Evolutionary conservation across 2,888 invertebrate genomes (phyloP).

Genomic region (Dorcus parallelipipedus): DNA sequence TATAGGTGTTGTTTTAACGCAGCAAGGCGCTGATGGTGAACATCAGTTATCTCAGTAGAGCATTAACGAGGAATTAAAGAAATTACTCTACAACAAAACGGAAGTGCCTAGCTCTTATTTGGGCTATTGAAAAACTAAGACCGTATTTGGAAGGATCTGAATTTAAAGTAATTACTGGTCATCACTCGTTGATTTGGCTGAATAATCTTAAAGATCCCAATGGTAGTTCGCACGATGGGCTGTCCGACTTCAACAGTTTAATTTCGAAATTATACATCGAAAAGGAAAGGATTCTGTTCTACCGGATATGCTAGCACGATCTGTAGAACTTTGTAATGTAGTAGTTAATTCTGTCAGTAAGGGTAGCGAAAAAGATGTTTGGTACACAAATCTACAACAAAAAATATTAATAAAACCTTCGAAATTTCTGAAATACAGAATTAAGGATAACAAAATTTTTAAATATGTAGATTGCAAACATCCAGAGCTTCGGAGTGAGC

Average conservation of each 20-base stretch:
- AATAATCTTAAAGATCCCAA: no score
- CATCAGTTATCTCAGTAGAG: slow-evolving; percentile 15
- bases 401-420: background rate
- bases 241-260: slow-evolving; percentile 23
- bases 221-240: slow-evolving; percentile 28
- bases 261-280: slow-evolving; percentile 23
- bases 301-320: slow-evolving; percentile 12
- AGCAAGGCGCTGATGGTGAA: slow-evolving; percentile 8
- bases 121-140: slow-evolving; percentile 15
- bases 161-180: no score
- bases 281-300: slow-evolving; percentile 17
- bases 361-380: background rate
- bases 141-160: no score
- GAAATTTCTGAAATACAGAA: background rate
- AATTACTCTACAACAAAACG: slow-evolving; percentile 12
- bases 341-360: background rate
- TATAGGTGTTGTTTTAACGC: slow-evolving; percentile 16
- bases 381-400: background rate
- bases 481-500: no score
- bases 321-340: slow-evolving; percentile 6
- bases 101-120: slow-evolving; percentile 16
- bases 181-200: no score
- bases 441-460: background rate
- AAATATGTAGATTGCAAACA: no score
- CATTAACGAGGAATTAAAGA: slow-evolving; percentile 9